Evolutionary conservation across 2,113 vertebrate genomes (phyloP).

Genomic region (Colistium nudipinnis): DNA sequence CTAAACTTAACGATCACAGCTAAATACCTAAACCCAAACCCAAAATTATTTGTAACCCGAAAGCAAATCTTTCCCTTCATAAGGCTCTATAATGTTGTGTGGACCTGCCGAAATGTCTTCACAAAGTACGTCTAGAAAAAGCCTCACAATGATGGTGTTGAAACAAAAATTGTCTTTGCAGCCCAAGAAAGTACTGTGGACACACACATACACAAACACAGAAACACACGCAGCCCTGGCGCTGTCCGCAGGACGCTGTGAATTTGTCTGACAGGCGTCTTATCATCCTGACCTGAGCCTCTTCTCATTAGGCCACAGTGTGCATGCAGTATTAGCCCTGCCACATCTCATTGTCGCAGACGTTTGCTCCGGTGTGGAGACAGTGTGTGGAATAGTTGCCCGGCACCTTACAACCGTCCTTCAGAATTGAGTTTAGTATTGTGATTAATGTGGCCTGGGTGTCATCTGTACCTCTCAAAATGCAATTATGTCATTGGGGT

Average conservation of each 20-base stretch:
- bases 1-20: not conserved
- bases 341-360: constrained; percentile 66
- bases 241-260: not conserved
- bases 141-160: too few relatives aligned
- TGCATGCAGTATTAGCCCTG: constrained; percentile 59
- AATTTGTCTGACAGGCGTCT: constrained; percentile 48
- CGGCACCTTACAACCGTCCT: constrained; percentile 48
- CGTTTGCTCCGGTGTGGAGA: constrained; percentile 15
- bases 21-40: not conserved
- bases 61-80: too few relatives aligned
- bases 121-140: too few relatives aligned
- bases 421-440: constrained; percentile 63
- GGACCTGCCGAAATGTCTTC: not conserved
- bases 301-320: constrained; percentile 53
- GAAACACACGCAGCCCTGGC: constrained; percentile 6
- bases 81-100: not conserved
- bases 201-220: constrained; percentile 2
- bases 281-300: constrained; percentile 38
- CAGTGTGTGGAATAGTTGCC: constrained; percentile 5
- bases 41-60: not conserved
- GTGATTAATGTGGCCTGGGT: constrained; percentile 58
- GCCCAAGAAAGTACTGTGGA: not conserved
- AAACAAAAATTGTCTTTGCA: not conserved
- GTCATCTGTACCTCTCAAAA: constrained; percentile 60
- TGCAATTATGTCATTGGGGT: constrained; percentile 63